Percentiles rank a stretch among this genome's conserved stretches.
Evolutionary conservation across 2,888 invertebrate species (phyloP).

Genomic region (Salticus scenicus): DNA sequence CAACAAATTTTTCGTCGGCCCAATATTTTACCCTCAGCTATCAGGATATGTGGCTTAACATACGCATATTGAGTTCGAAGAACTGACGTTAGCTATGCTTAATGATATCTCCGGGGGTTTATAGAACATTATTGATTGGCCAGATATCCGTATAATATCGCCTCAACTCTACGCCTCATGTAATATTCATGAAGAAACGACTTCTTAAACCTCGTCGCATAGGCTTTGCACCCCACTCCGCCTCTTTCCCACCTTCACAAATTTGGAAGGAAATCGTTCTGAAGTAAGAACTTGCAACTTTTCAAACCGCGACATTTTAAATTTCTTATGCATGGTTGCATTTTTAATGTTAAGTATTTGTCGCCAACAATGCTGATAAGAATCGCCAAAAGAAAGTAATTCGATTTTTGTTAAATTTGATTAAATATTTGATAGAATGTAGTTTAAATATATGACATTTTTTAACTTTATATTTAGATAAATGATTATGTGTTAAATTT

Average conservation of each 20-base stretch:
- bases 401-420: no score
- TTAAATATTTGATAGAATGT: no score
- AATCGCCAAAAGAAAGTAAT: background rate
- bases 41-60: background rate
- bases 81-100: constrained; percentile 12
- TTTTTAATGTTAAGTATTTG: background rate
- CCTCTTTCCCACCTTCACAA: constrained; percentile 10
- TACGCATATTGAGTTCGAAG: background rate
- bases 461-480: no score
- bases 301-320: background rate
- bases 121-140: constrained; percentile 61
- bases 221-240: background rate
- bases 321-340: constrained; percentile 10
- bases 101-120: constrained; percentile 59
- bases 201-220: constrained; percentile 16
- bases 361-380: background rate
- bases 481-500: no score
- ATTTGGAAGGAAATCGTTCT: constrained; percentile 46
- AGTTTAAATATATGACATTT: no score
- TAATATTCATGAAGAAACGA: constrained; percentile 63
- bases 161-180: constrained; percentile 35
- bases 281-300: constrained; percentile 37
- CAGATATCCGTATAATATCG: constrained; percentile 58
- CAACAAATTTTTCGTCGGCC: background rate
- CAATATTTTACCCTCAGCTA: background rate